Evolutionary conservation across 2,113 vertebrate species (phyloP), one percentile per base, ranked within the genome.

Genomic region (Lophochroa leadbeateri): DNA sequence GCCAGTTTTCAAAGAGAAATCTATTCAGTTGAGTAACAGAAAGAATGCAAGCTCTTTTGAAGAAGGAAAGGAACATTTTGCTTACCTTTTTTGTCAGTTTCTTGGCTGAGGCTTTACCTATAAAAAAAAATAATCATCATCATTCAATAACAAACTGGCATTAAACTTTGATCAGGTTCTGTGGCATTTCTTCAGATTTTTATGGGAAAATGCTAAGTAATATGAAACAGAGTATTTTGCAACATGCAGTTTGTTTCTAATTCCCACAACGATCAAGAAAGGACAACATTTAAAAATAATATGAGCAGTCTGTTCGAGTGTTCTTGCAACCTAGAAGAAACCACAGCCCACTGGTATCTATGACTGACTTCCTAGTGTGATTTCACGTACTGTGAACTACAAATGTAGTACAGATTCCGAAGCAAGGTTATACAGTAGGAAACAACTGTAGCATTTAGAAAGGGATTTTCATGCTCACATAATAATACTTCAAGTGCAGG

Each of bases 31-130:
- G 76, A 76, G 82, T 70, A 93, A 88, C 70, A 96, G 84, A 96
- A 97, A 92, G 77, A 95, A 97, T 63, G 63, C 49, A 84, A 88
- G 60, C 79, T 94, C 80, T 97, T 94, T 96, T 87, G 88, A 94
- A 93, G 86, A 90, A 70, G 19, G 33, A 78, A 92, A 89, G 58
- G 75, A 90, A 85, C 53, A 82, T 35, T 84, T 58, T 88, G 55
- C 97, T 97, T 97, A 98, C 98, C 98, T 98, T 98, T 97, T 98
- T 97, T 91, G 98, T 97, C 93, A 98, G 93, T 69, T 95, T 98
- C 97, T 97, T 98, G 95, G 98, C 94, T 81, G 86, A 96, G 79
- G 97, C 95, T 97, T 97, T 98, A 98, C 98, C 98, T 98, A 78
- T 14, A 96, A 94, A 84, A 96, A 95, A 94, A 85, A 77, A 96